A percentile compares a stretch with the other conserved stretches of the same genome.
Evolutionary conservation across 2,113 vertebrate genomes (phyloP).

Genomic region (Lepisosteus oculatus): DNA sequence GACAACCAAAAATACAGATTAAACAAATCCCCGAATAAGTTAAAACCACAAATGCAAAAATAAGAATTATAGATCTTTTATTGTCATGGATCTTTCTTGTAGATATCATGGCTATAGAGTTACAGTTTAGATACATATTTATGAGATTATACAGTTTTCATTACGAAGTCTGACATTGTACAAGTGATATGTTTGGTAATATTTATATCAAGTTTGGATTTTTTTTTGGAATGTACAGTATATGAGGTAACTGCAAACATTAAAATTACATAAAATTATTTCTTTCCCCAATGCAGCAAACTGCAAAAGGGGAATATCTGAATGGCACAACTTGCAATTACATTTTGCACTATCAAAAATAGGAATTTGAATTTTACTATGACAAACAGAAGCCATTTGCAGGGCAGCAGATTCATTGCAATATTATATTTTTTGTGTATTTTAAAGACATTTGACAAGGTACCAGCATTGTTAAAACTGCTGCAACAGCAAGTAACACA

Average conservation of each 20-base stretch:
- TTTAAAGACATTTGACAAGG: conserved; percentile 56
- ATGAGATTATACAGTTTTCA: conserved; percentile 81
- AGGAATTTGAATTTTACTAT: conserved; percentile 80
- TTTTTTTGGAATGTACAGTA: conserved; percentile 97
- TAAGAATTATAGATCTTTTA: conserved; percentile 96
- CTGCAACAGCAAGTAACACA: conserved; percentile 40
- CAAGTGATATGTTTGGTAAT: conserved; percentile 96
- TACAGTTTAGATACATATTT: conserved; percentile 80
- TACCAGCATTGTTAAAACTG: conserved; percentile 49
- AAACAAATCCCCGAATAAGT: conserved; percentile 8
- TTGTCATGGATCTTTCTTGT: conserved; percentile 86
- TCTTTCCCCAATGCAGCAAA: conserved; percentile 61
- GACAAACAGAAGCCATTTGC: conserved; percentile 82
- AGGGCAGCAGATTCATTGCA: conserved; percentile 58
- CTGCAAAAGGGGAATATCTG: conserved; percentile 69
- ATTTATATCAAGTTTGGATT: conserved; percentile 90
- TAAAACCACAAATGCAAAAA: conserved; percentile 47
- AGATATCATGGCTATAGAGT: conserved; percentile 81
- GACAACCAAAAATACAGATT: not conserved
- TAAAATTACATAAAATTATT: conserved; percentile 93
- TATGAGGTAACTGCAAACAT: conserved; percentile 95
- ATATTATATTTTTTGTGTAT: conserved; percentile 45
- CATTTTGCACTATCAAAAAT: conserved; percentile 85
- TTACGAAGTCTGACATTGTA: conserved; percentile 75
- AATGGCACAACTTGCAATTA: conserved; percentile 78